Conservation (phyloP, 2,888 invertebrate genomes). For the Oasisia sp. region DNA sequence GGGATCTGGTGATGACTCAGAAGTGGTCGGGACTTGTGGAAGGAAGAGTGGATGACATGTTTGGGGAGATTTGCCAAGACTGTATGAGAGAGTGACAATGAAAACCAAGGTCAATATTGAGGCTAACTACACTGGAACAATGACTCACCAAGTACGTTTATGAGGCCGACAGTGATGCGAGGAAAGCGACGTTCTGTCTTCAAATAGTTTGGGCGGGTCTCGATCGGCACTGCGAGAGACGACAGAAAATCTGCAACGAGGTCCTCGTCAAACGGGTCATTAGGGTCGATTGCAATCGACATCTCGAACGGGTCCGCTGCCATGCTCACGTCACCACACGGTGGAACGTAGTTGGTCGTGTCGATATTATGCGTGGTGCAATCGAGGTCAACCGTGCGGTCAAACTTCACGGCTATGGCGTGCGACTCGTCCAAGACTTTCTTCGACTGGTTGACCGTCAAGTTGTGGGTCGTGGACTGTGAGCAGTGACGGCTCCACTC, state of each 20-base stretch:
- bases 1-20: no score
- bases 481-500: neutral
- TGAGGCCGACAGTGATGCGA: conserved; percentile 33
- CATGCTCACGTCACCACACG: conserved; percentile 44
- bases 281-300: conserved; percentile 54
- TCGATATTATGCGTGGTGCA: conserved; percentile 51
- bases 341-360: conserved; percentile 49
- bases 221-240: conserved; percentile 65
- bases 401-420: neutral
- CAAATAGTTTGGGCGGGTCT: conserved; percentile 46
- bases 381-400: neutral
- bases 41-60: no score
- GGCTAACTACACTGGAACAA: no score
- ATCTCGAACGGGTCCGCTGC: conserved; percentile 47
- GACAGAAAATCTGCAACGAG: conserved; percentile 77
- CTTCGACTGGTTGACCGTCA: neutral
- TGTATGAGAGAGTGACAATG: no score
- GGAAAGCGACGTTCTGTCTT: conserved; percentile 40
- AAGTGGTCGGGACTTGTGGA: no score
- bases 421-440: neutral
- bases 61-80: no score
- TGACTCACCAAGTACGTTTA: neutral
- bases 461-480: neutral
- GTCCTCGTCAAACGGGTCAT: conserved; percentile 83
- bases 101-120: no score